These are phyloP conservation scores for Oryctes rhinoceros DNA, from an alignment of 1,140 invertebrate genomes.

Conservation along the genomic window DNA sequence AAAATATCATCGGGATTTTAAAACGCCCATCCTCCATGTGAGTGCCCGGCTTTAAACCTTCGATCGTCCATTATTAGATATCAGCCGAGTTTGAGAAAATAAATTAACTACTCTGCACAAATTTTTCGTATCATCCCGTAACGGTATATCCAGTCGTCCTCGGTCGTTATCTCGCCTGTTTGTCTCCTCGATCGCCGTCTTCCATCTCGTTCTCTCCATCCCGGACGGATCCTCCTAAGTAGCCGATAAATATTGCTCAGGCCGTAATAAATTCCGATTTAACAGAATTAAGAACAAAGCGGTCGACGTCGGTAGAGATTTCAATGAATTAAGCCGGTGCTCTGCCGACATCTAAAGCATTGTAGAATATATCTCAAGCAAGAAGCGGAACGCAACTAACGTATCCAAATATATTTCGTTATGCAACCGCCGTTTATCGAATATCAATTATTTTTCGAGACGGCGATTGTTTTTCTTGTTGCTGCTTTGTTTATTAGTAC, in stretches of 20 bases:
- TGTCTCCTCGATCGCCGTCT: neutral
- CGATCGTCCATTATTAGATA: neutral
- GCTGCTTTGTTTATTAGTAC: too few relatives aligned
- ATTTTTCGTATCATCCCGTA: neutral
- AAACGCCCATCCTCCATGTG: too few relatives aligned
- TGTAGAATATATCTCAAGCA: neutral
- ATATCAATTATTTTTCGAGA: neutral
- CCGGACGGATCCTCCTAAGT: neutral
- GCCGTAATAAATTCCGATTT: constrained; percentile 22
- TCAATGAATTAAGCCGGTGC: neutral
- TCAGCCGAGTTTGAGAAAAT: neutral
- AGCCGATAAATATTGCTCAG: constrained; percentile 25
- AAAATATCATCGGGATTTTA: too few relatives aligned
- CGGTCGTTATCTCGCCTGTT: neutral
- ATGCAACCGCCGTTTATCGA: neutral
- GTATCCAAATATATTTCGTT: neutral
- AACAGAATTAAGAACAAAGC: constrained; percentile 20
- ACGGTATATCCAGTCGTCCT: constrained; percentile 10
- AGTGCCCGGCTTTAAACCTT: too few relatives aligned
- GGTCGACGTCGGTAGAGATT: neutral
- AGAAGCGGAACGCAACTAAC: neutral
- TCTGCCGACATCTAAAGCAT: neutral
- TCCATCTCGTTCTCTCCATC: neutral
- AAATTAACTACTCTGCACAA: constrained; percentile 38
- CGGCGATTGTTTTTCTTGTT: neutral